Percentiles rank a stretch among this genome's conserved stretches.
Evolutionary conservation across 2,113 vertebrate species (phyloP).

Genomic region (Entomyzon cyanotis): DNA sequence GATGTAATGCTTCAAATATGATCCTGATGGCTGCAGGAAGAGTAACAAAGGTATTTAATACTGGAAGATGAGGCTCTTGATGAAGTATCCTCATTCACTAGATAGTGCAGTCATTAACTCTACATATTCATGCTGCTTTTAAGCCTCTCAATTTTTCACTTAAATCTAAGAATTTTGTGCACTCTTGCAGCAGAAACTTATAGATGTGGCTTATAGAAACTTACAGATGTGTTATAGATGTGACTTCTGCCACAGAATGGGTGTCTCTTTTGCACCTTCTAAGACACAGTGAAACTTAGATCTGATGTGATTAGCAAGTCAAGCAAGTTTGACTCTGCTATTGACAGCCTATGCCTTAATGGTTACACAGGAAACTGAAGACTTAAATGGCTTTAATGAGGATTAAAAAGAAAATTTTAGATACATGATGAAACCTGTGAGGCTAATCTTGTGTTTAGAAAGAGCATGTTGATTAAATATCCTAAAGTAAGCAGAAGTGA

Average conservation of each 20-base stretch:
- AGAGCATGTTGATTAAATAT: neutral
- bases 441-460: neutral
- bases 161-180: neutral
- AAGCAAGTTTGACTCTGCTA: neutral
- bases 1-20: neutral
- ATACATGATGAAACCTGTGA: neutral
- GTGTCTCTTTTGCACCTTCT: neutral
- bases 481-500: neutral
- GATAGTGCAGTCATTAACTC: too few species aligned
- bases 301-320: neutral
- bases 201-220: too few species aligned
- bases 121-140: neutral
- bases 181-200: neutral
- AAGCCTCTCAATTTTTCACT: neutral
- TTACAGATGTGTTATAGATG: rapidly evolving
- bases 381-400: neutral
- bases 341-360: neutral
- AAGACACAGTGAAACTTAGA: neutral
- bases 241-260: neutral
- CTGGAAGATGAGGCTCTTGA: neutral
- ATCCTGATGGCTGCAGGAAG: neutral
- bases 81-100: neutral
- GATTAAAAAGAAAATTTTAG: neutral
- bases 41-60: neutral
- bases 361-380: neutral